Evolutionary conservation across 1,140 invertebrate species (phyloP).

Genomic region (Ruditapes philippinarum): DNA sequence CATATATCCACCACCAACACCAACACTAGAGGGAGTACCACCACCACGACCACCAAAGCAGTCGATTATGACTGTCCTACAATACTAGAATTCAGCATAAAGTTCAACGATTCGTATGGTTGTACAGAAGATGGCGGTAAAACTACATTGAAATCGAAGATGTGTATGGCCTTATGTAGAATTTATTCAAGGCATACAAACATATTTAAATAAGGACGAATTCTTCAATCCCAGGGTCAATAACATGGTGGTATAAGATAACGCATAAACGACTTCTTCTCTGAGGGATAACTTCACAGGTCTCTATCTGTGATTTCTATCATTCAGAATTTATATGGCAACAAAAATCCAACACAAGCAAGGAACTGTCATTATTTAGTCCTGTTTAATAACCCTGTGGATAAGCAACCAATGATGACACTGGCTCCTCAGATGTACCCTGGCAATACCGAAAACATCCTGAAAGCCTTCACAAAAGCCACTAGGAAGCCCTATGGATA

Average conservation of each 20-base stretch:
- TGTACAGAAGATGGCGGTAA: conserved; percentile 39
- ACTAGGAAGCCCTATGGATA: conserved; percentile 30
- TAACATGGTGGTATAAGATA: conserved; percentile 11
- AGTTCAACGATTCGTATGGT: conserved; percentile 11
- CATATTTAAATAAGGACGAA: neutral
- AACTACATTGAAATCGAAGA: neutral
- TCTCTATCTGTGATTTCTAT: conserved; percentile 21
- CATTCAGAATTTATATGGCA: conserved; percentile 58
- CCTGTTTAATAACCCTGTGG: conserved; percentile 44
- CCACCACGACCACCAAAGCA: neutral
- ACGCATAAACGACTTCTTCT: conserved; percentile 26
- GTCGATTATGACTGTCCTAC: neutral
- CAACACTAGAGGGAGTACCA: neutral
- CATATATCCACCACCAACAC: neutral
- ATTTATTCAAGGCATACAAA: neutral
- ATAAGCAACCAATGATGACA: conserved; percentile 58
- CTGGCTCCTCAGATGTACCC: conserved; percentile 70
- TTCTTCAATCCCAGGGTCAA: neutral
- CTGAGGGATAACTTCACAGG: conserved; percentile 47
- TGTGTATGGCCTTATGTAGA: neutral
- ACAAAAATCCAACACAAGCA: conserved; percentile 56
- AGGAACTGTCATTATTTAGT: conserved; percentile 63
- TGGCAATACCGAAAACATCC: neutral
- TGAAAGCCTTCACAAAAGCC: conserved; percentile 30
- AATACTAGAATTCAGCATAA: neutral